Base-by-base conservation (phyloP, 2,113 vertebrate genomes). In the Aptenodytes patagonicus region DNA sequence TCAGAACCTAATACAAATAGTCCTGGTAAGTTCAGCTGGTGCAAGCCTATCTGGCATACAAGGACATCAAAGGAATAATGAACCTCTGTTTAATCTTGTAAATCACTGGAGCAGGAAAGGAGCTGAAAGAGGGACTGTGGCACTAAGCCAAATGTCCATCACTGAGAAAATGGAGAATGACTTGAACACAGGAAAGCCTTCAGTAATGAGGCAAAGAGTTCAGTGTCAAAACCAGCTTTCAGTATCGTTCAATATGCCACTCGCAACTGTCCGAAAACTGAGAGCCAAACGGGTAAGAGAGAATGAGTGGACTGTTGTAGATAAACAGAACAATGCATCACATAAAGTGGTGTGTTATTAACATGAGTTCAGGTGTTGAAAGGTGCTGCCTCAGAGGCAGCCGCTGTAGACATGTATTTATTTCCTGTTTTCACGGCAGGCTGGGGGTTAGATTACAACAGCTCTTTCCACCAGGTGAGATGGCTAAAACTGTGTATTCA, bases 61-160 rank as follows among this genome's bases (percentile, higher is more conserved):
- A 92, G 83, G 82, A 96, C 90, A 97, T 97, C 93, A 96, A 97
- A 97, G 79, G 72, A 84, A 83, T 87, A 96, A 93, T 57, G 86
- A 95, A 94, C 82, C 72, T n/a, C 80, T 82, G 68, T 91, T 95
- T 96, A 93, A 97, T 95, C 93, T 90, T 94, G 90, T 92, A 96
- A 97, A 96, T 94, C 96, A 94, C 57, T 97, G 92, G 72, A 95
- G 93, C 95, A 96, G 80, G 85, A 93, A 94, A 87, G 72, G 44
- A 84, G 52, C 76, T 90, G 94, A 96, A 94, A 96, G 89, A 80
- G 60, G 61, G 34, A 29, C 57, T 1, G 0, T 84, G 97, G 96
- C 93, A 84, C 22, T 42, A 89, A 79, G 91, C 93, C 94, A 88
- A 32, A 65, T 36, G 86, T 93, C 92, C 83, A 82, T 94, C 94